phyloP scores from a whole-genome alignment of 2,888 invertebrate genomes.

The Orthosia cruda region DNA sequence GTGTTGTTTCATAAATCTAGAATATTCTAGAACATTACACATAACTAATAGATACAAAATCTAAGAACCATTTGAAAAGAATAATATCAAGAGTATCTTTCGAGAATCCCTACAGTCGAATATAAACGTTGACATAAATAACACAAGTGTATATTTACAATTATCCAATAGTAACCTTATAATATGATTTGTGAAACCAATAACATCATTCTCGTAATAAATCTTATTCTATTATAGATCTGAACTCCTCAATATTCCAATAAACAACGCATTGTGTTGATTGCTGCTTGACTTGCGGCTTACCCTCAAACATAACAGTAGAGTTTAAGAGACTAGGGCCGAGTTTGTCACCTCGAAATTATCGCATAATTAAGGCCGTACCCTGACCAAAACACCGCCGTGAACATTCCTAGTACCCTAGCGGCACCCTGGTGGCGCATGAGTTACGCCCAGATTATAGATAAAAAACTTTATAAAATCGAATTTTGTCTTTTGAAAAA shows the following conservation, averaged over 20 bases:
- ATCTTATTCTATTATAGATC: constrained; percentile 58
- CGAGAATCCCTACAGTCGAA: constrained; percentile 40
- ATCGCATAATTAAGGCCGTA: too few species aligned
- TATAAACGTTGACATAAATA: constrained; percentile 52
- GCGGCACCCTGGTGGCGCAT: too few species aligned
- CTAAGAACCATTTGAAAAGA: constrained; percentile 40
- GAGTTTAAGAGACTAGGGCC: too few species aligned
- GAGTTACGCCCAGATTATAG: too few species aligned
- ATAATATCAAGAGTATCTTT: constrained; percentile 50
- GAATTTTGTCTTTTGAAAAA: too few species aligned
- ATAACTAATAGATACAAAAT: constrained; percentile 36
- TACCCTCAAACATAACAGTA: constrained; percentile 24
- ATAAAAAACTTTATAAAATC: too few species aligned
- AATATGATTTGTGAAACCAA: constrained; percentile 51
- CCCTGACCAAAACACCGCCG: too few species aligned
- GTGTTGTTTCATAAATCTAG: constrained; percentile 38
- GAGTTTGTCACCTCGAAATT: too few species aligned
- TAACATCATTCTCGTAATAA: constrained; percentile 51
- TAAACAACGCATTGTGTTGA: constrained; percentile 59
- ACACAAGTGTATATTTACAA: constrained; percentile 57
- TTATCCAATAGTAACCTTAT: constrained; percentile 52
- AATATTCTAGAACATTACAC: constrained; percentile 32
- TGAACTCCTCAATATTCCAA: constrained; percentile 56
- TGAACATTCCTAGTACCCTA: too few species aligned
- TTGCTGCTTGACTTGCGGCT: constrained; percentile 26